Evolutionary conservation across 2,888 invertebrate genomes (phyloP).

Genomic region (Hirtodrosophila confusa): DNA sequence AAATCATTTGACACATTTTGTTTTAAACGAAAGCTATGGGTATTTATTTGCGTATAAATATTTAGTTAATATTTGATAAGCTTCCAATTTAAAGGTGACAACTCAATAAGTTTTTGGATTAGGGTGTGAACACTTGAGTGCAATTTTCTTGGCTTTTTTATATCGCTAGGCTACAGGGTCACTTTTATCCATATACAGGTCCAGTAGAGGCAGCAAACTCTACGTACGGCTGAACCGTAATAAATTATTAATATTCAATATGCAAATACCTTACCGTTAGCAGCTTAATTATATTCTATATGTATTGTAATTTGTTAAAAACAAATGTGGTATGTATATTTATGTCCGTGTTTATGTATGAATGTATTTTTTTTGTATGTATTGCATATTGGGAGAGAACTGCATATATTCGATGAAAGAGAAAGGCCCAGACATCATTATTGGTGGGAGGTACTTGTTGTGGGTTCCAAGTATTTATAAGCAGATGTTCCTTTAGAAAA

Average conservation of each 20-base stretch:
- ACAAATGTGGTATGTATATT: slow-evolving; percentile 47
- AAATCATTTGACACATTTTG: too few species aligned
- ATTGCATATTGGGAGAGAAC: slow-evolving; percentile 19
- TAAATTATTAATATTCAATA: slow-evolving; percentile 39
- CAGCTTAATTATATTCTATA: slow-evolving; percentile 56
- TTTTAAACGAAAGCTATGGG: neutral
- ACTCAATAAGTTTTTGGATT: neutral
- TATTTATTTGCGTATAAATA: neutral
- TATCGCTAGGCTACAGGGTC: slow-evolving; percentile 10
- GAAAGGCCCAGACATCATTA: slow-evolving; percentile 7
- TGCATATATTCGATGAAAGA: slow-evolving; percentile 8
- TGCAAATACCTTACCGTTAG: slow-evolving; percentile 54
- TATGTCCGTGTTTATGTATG: slow-evolving; percentile 35
- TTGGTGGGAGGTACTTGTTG: slow-evolving; percentile 7
- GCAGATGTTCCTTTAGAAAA: slow-evolving; percentile 23
- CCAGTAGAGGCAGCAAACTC: slow-evolving; percentile 6
- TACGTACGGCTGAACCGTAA: slow-evolving; percentile 15
- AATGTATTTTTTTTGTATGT: slow-evolving; percentile 50
- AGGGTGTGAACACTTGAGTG: slow-evolving; percentile 12
- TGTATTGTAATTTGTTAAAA: slow-evolving; percentile 52
- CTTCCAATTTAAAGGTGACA: neutral
- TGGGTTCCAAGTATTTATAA: slow-evolving; percentile 26
- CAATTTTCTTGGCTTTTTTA: slow-evolving; percentile 33
- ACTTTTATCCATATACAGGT: slow-evolving; percentile 20
- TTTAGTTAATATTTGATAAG: neutral